Percentiles rank a stretch among this genome's conserved stretches.
Conservation (phyloP, 2,797 vertebrate genomes). For the Cossypha polioptera region DNA sequence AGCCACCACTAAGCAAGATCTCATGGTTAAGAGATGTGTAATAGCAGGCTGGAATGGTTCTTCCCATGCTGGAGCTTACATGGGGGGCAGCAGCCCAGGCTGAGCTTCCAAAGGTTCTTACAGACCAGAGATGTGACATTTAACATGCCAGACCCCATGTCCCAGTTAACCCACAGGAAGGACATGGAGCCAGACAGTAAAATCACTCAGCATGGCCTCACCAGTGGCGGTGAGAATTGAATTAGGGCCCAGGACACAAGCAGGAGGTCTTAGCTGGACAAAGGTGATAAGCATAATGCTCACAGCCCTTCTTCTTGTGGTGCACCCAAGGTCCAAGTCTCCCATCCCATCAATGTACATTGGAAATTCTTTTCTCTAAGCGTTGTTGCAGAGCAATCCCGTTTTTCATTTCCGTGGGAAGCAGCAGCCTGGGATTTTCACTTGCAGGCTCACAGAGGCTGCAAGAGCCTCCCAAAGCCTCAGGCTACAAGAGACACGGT, state of each 20-base stretch:
- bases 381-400: background rate
- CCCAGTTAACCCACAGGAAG: background rate
- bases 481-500: rapidly evolving
- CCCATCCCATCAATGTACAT: background rate
- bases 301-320: background rate
- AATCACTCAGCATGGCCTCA: background rate
- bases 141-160: rapidly evolving
- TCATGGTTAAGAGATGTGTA: background rate
- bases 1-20: background rate
- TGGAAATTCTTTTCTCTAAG: background rate
- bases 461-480: background rate
- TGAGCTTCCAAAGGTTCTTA: background rate
- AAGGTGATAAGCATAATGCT: background rate
- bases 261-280: background rate
- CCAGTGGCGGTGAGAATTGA: rapidly evolving
- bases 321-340: background rate
- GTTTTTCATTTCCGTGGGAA: background rate
- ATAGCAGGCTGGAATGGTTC: background rate
- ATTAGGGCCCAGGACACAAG: background rate
- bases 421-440: background rate
- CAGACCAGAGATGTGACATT: rapidly evolving
- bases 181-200: background rate
- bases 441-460: background rate
- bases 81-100: background rate
- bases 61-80: background rate